Base-by-base conservation (phyloP, 2,113 vertebrate species). In the Phaetusa simplex region DNA sequence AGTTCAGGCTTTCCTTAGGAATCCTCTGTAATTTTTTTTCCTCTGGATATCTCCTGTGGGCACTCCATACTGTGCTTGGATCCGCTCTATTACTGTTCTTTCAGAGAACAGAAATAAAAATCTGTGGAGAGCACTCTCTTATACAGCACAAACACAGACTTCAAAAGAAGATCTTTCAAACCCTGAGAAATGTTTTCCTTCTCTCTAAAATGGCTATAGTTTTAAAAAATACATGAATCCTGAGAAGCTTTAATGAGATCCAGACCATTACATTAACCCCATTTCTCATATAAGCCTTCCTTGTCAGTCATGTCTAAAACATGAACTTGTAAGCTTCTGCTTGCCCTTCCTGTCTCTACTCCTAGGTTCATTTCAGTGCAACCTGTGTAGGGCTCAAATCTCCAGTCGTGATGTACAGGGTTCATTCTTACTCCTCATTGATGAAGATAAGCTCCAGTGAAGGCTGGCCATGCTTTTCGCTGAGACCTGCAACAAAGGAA, bases 351-450 rank as follows among this genome's bases (percentile, higher is more conserved):
- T 97, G 84, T 12, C 88, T 74, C 95, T 93, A 59, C 20, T 97
- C 72, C 82, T 97, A 72, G 38, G 24, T 86, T 96, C 78, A 90
- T 96, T n/a, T 95, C 79, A 90, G 72, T 95, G 95, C 90, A 94
- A 96, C 86, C 95, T 97, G 88, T 71, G 93, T 53, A 91, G 87
- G 93, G 94, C 64, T 98, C 97, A 97, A 95, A 96, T 96, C 88
- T 97, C 95, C 97, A 70, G 95, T 95, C 83, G 72, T 85, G 96
- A 82, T 96, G 95, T 90, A 97, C 95, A 96, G 92, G 80, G 84
- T 40, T 95, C 95, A 69, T 97, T 97, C 98, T 98, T 97, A 98
- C 98, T 98, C 98, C 97, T 98, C 97, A 95, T 98, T 98, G 97
- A 98, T 96, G 93, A 98, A 98, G 92, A 98, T 97, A 91, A 98